Evolutionary conservation across 2,797 vertebrate species (phyloP).

Genomic region (Xenopus petersii): DNA sequence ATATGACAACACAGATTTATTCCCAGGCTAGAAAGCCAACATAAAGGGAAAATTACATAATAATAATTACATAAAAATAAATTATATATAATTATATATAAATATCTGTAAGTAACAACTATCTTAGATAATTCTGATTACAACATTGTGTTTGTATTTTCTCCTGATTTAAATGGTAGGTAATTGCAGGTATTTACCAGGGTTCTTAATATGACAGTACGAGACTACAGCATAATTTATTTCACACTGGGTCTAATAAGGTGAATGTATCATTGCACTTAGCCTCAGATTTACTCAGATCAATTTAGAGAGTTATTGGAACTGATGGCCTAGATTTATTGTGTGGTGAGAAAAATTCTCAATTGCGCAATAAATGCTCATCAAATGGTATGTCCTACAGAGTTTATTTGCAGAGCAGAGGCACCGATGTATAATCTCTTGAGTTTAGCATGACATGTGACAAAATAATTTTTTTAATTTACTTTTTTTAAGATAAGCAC

Average conservation of each 20-base stretch:
- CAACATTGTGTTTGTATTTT: too few relatives aligned
- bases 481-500: too few relatives aligned
- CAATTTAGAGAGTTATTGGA: not conserved
- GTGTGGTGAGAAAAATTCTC: not conserved
- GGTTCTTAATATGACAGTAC: conserved; percentile 26
- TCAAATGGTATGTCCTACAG: not conserved
- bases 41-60: too few relatives aligned
- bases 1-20: too few relatives aligned
- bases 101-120: too few relatives aligned
- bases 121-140: too few relatives aligned
- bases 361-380: not conserved
- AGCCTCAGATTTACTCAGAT: conserved; percentile 1
- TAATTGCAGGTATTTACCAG: conserved; percentile 10
- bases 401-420: not conserved
- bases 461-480: too few relatives aligned
- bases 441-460: not conserved
- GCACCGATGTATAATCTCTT: not conserved
- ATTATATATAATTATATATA: too few relatives aligned
- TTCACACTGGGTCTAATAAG: conserved; percentile 21
- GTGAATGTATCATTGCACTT: conserved; percentile 23
- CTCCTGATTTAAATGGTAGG: too few relatives aligned
- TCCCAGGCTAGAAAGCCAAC: too few relatives aligned
- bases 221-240: conserved; percentile 22
- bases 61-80: too few relatives aligned
- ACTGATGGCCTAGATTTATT: conserved; percentile 3